Base-by-base conservation (phyloP, 2,797 vertebrate genomes). In the Tadarida brasiliensis region DNA sequence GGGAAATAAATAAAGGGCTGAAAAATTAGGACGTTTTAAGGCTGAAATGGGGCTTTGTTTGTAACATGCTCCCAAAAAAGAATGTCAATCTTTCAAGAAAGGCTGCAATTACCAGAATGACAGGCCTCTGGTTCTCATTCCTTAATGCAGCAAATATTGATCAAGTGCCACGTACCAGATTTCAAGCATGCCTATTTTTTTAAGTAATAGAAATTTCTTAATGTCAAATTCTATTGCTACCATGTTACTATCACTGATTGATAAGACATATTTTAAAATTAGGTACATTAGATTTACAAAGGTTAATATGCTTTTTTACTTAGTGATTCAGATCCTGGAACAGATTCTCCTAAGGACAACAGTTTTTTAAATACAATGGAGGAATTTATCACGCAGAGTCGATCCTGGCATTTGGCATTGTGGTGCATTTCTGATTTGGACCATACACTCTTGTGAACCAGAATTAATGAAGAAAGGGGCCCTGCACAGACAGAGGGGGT, bases 241-340 rank as follows among this genome's bases (percentile, higher is more conserved):
- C n/a, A 22, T 30, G 74, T 28, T 89, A 16, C 15, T 44, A 7
- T 78, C 63, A 47, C 51, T 70, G 83, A 73, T 11, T 14, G 80
- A 70, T 74, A 88, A 77, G 63, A 39, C 22, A 26, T 1, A 19
- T 15, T 77, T 65, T 35, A 7, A 33, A 51, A 44, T 61, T 56
- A 80, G 44, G 20, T 61, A 33, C 14, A 59, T 65, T 49, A 14
- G 11, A 65, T 90, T 86, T 92, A 39, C 87, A 44, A 96, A 96
- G 35, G 59, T 87, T 63, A 44, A 65, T 57, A 51, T n/a, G 78
- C 11, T 22, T 54, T 82, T 85, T 74, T 11, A 65, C 47, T 76
- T 67, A 30, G 54, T 89, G 57, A 94, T 82, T 93, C 49, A 33
- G n/a, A 88, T 71, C 61, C 28, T 82, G 35, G 65, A 91, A 73